A percentile compares a stretch with the other conserved stretches of the same genome.
Conservation (phyloP, 1,140 invertebrate species). For the Scaptomyza pallida region DNA sequence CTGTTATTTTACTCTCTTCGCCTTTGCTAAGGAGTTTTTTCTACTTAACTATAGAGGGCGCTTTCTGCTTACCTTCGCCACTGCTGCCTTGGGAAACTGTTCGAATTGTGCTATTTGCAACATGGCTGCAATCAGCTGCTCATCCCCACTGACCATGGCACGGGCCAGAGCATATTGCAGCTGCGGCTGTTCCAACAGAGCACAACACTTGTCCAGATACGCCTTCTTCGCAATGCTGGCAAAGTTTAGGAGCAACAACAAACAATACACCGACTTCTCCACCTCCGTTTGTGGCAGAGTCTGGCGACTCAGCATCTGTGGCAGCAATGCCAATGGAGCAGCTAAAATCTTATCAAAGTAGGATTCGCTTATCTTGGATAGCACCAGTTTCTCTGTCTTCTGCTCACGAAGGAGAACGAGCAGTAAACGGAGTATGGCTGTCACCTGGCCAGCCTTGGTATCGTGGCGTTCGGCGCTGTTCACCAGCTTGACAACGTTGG, state of each 20-base stretch:
- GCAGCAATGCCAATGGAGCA: constrained; percentile 44
- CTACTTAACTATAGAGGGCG: no score
- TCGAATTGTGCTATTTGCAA: constrained; percentile 79
- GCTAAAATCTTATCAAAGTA: constrained; percentile 80
- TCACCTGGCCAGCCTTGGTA: constrained; percentile 48
- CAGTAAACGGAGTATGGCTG: constrained; percentile 64
- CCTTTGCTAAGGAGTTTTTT: no score
- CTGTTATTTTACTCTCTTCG: no score
- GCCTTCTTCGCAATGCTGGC: constrained; percentile 80
- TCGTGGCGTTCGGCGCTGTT: constrained; percentile 62
- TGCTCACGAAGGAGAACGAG: constrained; percentile 55
- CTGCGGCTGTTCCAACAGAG: constrained; percentile 60
- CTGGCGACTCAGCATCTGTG: constrained; percentile 57
- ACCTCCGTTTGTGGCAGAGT: constrained; percentile 56
- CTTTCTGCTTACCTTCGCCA: constrained; percentile 70
- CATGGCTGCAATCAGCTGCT: constrained; percentile 59
- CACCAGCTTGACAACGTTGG: constrained; percentile 56
- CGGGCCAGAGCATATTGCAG: constrained; percentile 73
- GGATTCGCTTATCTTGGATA: constrained; percentile 75
- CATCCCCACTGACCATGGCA: constrained; percentile 64
- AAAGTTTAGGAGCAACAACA: constrained; percentile 73
- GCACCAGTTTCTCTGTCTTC: constrained; percentile 75
- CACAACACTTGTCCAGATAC: constrained; percentile 74
- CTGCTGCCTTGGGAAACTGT: constrained; percentile 64
- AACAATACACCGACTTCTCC: constrained; percentile 73